Evolutionary conservation across 2,797 vertebrate genomes (phyloP).

Genomic region (Taeniopygia guttata): DNA sequence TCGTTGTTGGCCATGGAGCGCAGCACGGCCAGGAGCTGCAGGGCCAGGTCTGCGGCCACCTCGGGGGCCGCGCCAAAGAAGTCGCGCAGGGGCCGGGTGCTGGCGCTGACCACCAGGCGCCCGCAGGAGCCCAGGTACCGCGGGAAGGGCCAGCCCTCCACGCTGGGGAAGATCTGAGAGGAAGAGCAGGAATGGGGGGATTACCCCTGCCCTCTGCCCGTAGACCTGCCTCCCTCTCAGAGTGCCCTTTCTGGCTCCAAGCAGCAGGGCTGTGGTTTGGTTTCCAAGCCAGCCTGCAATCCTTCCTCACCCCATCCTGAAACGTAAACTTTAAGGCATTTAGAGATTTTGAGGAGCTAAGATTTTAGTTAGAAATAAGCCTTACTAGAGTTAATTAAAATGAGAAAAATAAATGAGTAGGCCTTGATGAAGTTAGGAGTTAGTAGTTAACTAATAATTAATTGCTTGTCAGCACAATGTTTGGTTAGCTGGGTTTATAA

Average conservation of each 20-base stretch:
- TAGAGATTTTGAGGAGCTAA: too few species aligned
- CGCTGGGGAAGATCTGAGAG: constrained; percentile 80
- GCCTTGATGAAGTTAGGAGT: too few species aligned
- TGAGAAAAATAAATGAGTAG: too few species aligned
- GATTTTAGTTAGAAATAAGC: too few species aligned
- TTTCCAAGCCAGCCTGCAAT: neutral
- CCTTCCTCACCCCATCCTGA: neutral
- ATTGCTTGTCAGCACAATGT: too few species aligned
- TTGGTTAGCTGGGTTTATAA: too few species aligned
- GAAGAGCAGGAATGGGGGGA: neutral
- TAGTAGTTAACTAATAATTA: too few species aligned
- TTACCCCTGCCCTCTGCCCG: accelerated
- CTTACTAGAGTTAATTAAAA: too few species aligned
- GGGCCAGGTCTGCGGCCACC: constrained; percentile 75
- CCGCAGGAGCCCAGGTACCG: constrained; percentile 85
- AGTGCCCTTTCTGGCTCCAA: neutral
- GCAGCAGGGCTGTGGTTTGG: neutral
- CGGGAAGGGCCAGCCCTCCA: constrained; percentile 84
- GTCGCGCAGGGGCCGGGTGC: constrained; percentile 72
- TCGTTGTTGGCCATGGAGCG: constrained; percentile 80
- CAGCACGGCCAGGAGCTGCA: constrained; percentile 80
- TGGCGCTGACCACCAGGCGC: constrained; percentile 76
- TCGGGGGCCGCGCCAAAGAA: constrained; percentile 68
- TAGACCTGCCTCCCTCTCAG: neutral
- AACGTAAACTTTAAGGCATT: too few species aligned